phyloP scores from a whole-genome alignment of 2,888 invertebrate species.

The Drosophila neonasuta region DNA sequence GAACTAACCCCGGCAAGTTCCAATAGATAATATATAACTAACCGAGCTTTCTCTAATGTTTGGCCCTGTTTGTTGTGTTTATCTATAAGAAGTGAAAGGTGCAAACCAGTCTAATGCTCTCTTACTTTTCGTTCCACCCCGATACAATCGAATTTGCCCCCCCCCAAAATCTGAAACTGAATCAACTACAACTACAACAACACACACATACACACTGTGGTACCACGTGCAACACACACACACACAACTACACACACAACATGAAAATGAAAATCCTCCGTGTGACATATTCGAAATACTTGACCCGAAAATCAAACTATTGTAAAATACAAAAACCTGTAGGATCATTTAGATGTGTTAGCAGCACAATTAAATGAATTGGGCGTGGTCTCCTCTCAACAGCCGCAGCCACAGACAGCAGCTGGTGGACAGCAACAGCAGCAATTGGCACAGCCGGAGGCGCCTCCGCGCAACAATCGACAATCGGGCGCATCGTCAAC shows the following conservation, averaged over 20 bases:
- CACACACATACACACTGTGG: conserved; percentile 56
- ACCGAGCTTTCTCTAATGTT: conserved; percentile 64
- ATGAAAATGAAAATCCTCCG: conserved; percentile 55
- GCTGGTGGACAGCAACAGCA: conserved; percentile 51
- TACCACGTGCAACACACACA: conserved; percentile 61
- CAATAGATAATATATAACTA: conserved; percentile 64
- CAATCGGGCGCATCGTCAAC: conserved; percentile 77
- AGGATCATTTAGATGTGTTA: conserved; percentile 96
- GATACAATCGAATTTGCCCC: conserved; percentile 61
- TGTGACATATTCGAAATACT: conserved; percentile 49
- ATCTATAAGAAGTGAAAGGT: conserved; percentile 69
- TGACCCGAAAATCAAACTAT: conserved; percentile 56
- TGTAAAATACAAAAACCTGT: conserved; percentile 76
- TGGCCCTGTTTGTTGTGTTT: conserved; percentile 56
- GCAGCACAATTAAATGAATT: conserved; percentile 98
- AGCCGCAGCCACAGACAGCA: conserved; percentile 81
- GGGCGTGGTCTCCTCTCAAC: conserved; percentile 87
- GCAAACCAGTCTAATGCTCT: conserved; percentile 79
- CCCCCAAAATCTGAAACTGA: conserved; percentile 17
- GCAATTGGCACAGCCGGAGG: conserved; percentile 85
- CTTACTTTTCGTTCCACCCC: conserved; percentile 77
- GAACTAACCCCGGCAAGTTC: conserved; percentile 51
- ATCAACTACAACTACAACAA: conserved; percentile 41
- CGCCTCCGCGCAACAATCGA: conserved; percentile 87
- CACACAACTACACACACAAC: conserved; percentile 26